phyloP scores from a whole-genome alignment of 2,113 vertebrate species.

The Tichodroma muraria region DNA sequence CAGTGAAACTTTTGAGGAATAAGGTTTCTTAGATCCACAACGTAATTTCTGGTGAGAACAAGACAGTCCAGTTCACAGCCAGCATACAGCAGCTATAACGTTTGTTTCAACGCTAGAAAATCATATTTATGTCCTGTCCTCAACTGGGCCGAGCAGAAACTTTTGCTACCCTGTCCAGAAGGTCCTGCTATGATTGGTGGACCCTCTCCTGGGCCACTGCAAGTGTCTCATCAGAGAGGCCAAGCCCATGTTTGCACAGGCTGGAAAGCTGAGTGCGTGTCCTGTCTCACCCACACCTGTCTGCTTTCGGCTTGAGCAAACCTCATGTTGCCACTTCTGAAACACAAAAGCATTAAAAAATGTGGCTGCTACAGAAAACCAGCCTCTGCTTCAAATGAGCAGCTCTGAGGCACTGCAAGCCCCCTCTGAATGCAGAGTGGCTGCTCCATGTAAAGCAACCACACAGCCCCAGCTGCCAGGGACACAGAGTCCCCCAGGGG shows the following conservation, averaged over 20 bases:
- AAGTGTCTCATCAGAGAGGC: background rate
- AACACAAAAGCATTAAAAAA: background rate
- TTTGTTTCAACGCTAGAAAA: background rate
- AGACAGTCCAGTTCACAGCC: background rate
- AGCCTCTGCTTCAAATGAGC: background rate
- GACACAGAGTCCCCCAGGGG: background rate
- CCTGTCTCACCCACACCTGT: background rate
- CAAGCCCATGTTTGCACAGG: background rate
- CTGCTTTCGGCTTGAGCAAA: background rate
- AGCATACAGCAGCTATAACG: background rate
- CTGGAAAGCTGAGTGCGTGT: background rate
- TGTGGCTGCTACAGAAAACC: background rate
- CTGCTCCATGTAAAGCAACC: background rate
- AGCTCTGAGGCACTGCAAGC: background rate
- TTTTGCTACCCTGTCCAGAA: background rate
- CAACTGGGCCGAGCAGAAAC: background rate
- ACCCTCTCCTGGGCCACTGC: background rate
- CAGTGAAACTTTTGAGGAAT: background rate
- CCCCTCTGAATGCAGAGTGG: background rate
- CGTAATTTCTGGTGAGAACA: background rate
- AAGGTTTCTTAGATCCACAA: background rate
- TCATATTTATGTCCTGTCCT: background rate
- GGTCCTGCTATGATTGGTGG: rapidly evolving
- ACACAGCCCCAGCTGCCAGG: background rate
- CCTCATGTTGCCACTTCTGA: background rate